These are phyloP conservation scores for Crocuta crocuta DNA, from an alignment of 2,113 vertebrate species.

Conservation along the genomic window DNA sequence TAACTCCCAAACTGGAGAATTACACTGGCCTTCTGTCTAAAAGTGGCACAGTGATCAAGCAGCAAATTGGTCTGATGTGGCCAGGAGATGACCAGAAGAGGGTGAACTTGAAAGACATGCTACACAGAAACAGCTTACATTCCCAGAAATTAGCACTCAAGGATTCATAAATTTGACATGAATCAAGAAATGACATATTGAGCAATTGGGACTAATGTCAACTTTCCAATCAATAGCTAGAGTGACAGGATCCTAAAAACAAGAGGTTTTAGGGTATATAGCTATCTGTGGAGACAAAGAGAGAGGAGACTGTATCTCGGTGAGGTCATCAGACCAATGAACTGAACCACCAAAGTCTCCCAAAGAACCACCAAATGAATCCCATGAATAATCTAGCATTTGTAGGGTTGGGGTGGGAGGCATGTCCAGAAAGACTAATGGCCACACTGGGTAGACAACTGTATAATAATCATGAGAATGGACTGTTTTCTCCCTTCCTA, in stretches of 20 bases:
- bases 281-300: background rate
- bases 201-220: background rate
- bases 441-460: background rate
- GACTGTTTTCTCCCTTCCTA: background rate
- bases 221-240: background rate
- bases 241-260: background rate
- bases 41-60: background rate
- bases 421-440: background rate
- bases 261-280: background rate
- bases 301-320: background rate
- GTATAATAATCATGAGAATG: background rate
- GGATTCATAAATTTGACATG: background rate
- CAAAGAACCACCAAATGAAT: background rate
- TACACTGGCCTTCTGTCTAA: background rate
- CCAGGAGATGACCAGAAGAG: background rate
- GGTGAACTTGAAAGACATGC: background rate
- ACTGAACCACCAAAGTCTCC: background rate
- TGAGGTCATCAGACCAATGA: background rate
- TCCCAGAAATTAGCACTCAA: background rate
- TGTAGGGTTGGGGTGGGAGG: background rate
- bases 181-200: background rate
- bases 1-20: background rate
- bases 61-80: background rate
- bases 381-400: background rate
- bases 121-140: background rate